phyloP scores from a whole-genome alignment of 2,888 invertebrate genomes.

The Ceratothoa steindachneri region DNA sequence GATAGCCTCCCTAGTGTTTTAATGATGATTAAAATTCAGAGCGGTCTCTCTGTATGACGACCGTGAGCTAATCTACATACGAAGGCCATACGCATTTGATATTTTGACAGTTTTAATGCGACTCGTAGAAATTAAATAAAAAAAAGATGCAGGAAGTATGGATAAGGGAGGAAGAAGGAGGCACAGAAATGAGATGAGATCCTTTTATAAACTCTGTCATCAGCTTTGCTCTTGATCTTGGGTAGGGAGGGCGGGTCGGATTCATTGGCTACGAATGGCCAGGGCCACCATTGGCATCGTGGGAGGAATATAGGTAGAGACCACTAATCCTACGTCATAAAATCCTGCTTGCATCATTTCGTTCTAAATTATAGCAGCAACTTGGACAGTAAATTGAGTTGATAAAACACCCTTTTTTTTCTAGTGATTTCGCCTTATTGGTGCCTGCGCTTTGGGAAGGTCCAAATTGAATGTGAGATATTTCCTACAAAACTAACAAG shows the following conservation, averaged over 20 bases:
- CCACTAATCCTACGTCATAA: not conserved
- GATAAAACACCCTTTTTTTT: not conserved
- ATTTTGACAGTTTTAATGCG: constrained; percentile 30
- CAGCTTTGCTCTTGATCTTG: not conserved
- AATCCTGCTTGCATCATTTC: not conserved
- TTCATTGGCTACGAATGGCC: too few species aligned
- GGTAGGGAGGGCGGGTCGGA: too few species aligned
- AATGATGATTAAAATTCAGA: constrained; percentile 12
- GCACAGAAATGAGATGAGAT: constrained; percentile 11
- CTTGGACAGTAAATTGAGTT: not conserved
- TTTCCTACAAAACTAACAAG: constrained; percentile 7
- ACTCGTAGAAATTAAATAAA: constrained; percentile 13
- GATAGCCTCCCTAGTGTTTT: not conserved
- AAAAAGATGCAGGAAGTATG: constrained; percentile 2
- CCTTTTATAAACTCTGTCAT: constrained; percentile 13
- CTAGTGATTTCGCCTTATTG: constrained; percentile 9
- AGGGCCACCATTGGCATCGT: not conserved
- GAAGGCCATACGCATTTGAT: constrained; percentile 28
- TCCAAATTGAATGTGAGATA: constrained; percentile 10
- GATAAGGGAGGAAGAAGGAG: not conserved
- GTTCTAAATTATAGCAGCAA: constrained; percentile 1
- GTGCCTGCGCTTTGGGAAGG: not conserved
- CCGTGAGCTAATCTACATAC: constrained; percentile 25
- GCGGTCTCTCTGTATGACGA: constrained; percentile 20
- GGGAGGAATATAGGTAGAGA: too few species aligned